A percentile compares a stretch with the other conserved stretches of the same genome.
Conservation (phyloP, 2,113 vertebrate genomes). For the Pangasianodon hypophthalmus region DNA sequence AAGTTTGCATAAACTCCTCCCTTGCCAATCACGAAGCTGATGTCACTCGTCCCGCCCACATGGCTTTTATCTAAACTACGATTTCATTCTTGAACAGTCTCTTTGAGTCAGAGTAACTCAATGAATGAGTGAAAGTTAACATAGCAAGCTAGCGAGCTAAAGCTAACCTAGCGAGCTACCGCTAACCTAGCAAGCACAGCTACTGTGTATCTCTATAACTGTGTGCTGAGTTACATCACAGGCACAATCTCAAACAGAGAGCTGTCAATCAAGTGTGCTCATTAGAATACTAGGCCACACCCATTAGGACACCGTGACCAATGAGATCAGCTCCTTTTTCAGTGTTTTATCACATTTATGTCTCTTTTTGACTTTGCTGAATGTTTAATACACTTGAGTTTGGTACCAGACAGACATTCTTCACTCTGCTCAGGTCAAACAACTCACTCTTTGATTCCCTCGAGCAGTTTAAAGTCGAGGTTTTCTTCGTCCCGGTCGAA, state of each 20-base stretch:
- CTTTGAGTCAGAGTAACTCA: too few species aligned
- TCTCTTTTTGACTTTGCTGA: background rate
- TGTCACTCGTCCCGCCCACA: background rate
- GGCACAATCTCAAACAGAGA: background rate
- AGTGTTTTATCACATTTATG: background rate
- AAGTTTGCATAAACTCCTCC: background rate
- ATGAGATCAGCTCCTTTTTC: background rate
- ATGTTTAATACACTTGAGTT: background rate
- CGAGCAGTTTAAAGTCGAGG: conserved; percentile 88
- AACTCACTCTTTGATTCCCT: conserved; percentile 93
- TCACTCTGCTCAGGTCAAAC: conserved; percentile 37
- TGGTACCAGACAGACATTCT: background rate
- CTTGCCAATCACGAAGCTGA: background rate
- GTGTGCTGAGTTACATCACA: background rate
- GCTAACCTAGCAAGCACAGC: background rate
- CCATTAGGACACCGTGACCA: background rate
- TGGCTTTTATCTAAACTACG: too few species aligned
- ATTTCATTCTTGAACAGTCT: too few species aligned
- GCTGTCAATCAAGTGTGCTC: background rate
- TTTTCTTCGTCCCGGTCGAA: conserved; percentile 95
- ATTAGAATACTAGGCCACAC: background rate
- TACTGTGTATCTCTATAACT: background rate
- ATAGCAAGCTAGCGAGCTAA: too few species aligned
- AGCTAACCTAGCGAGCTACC: background rate
- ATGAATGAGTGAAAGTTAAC: background rate